Percentiles rank a stretch among this genome's conserved stretches.
phyloP scores from a whole-genome alignment of 2,113 vertebrate species.

The Lasiurus borealis region DNA sequence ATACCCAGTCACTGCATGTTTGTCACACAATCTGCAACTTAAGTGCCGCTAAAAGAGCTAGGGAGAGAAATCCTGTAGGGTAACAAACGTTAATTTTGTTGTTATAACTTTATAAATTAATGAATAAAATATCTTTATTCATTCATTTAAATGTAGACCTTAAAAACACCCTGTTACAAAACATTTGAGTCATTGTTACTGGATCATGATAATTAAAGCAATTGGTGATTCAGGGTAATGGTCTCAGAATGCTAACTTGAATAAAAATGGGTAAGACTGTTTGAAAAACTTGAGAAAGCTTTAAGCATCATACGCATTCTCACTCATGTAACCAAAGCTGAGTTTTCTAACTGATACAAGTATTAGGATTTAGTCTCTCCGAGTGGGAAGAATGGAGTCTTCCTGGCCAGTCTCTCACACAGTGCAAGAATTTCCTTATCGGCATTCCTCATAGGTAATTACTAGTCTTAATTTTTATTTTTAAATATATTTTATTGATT shows the following conservation, averaged over 20 bases:
- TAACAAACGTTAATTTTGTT: slow-evolving; percentile 52
- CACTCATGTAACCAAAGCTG: not conserved
- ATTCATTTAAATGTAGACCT: slow-evolving; percentile 71
- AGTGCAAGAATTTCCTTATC: not conserved
- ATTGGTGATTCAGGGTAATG: slow-evolving; percentile 60
- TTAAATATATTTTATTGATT: too few relatives aligned
- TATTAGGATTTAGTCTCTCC: slow-evolving; percentile 6
- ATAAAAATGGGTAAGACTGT: slow-evolving; percentile 22
- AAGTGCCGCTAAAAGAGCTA: not conserved
- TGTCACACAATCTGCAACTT: slow-evolving; percentile 4
- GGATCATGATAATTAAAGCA: slow-evolving; percentile 64
- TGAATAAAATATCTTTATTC: slow-evolving; percentile 38
- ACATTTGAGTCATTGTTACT: slow-evolving; percentile 64
- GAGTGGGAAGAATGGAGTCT: slow-evolving; percentile 4
- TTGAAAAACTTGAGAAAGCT: slow-evolving; percentile 62
- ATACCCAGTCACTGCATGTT: slow-evolving; percentile 19
- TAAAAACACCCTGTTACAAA: slow-evolving; percentile 59
- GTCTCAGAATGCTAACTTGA: not conserved
- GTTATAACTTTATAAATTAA: slow-evolving; percentile 60
- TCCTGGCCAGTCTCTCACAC: not conserved
- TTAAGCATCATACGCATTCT: slow-evolving; percentile 30
- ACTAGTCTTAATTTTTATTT: slow-evolving; percentile 5
- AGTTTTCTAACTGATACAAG: slow-evolving; percentile 3
- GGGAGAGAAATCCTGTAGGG: slow-evolving; percentile 26
- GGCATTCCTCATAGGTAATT: not conserved